phyloP scores from a whole-genome alignment of 2,888 invertebrate genomes.

The Sialis lutaria region DNA sequence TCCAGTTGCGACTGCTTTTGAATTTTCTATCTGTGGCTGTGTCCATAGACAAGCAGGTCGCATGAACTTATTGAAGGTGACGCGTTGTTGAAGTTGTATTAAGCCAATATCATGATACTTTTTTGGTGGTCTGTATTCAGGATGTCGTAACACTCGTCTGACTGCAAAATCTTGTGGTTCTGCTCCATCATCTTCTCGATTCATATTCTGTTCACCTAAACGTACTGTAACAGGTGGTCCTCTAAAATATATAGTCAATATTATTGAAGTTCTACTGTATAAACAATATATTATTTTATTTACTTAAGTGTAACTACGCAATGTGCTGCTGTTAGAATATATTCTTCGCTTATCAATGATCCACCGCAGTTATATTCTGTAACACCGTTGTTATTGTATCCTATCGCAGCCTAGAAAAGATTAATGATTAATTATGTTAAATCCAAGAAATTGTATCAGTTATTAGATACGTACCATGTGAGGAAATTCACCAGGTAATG shows the following conservation, averaged over 20 bases:
- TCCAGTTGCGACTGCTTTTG: constrained; percentile 40
- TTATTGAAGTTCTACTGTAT: no score
- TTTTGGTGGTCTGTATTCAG: constrained; percentile 30
- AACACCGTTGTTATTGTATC: constrained; percentile 17
- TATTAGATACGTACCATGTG: constrained; percentile 32
- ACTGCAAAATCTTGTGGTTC: constrained; percentile 29
- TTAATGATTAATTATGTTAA: not conserved
- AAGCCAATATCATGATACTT: constrained; percentile 52
- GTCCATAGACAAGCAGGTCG: constrained; percentile 47
- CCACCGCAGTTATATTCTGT: constrained; percentile 33
- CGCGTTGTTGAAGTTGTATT: constrained; percentile 27
- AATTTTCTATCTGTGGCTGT: constrained; percentile 19
- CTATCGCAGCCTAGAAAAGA: constrained; percentile 23
- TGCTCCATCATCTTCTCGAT: constrained; percentile 28
- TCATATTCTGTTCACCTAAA: constrained; percentile 38
- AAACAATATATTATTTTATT: not conserved
- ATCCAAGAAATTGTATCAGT: not conserved
- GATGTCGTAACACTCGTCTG: constrained; percentile 29
- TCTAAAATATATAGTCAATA: no score
- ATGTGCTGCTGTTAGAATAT: constrained; percentile 40
- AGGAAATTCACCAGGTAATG: constrained; percentile 36
- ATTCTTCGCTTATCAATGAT: constrained; percentile 31
- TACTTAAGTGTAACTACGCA: constrained; percentile 20
- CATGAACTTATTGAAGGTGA: constrained; percentile 30
- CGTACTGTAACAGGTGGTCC: constrained; percentile 31